phyloP scores from a whole-genome alignment of 2,888 invertebrate genomes.

The Laothoe populi region DNA sequence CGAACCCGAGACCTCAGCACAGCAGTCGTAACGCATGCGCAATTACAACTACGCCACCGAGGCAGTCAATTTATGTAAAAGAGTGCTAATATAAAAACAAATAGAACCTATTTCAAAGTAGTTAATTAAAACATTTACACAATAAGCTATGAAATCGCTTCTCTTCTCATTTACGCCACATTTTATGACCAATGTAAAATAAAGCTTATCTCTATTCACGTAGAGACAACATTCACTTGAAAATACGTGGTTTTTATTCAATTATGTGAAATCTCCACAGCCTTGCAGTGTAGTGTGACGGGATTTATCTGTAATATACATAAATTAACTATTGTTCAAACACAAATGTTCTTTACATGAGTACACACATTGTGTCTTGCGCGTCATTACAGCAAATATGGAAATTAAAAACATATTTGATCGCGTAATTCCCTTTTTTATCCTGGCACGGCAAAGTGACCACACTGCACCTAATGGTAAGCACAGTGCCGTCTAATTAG shows the following conservation, averaged over 20 bases:
- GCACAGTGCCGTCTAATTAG: too few species aligned
- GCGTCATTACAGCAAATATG: too few species aligned
- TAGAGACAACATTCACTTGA: neutral
- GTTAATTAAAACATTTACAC: neutral
- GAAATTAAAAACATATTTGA: too few species aligned
- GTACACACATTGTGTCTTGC: neutral
- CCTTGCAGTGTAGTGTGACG: slow-evolving; percentile 4
- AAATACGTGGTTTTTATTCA: neutral
- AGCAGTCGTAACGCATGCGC: too few species aligned
- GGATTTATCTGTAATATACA: slow-evolving; percentile 6
- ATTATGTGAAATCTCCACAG: neutral
- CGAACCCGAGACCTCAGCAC: too few species aligned
- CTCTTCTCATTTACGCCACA: neutral
- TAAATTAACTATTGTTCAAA: slow-evolving; percentile 19
- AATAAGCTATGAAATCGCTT: neutral
- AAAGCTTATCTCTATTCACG: neutral
- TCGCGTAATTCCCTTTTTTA: too few species aligned
- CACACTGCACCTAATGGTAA: too few species aligned
- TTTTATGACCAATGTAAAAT: neutral
- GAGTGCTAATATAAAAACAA: too few species aligned
- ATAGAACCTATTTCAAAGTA: too few species aligned
- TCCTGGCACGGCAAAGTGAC: too few species aligned
- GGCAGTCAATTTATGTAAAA: too few species aligned
- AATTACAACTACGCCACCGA: too few species aligned
- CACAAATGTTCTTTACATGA: neutral